Evolutionary conservation across 2,888 invertebrate species (phyloP).

Genomic region (Pecten maximus): DNA sequence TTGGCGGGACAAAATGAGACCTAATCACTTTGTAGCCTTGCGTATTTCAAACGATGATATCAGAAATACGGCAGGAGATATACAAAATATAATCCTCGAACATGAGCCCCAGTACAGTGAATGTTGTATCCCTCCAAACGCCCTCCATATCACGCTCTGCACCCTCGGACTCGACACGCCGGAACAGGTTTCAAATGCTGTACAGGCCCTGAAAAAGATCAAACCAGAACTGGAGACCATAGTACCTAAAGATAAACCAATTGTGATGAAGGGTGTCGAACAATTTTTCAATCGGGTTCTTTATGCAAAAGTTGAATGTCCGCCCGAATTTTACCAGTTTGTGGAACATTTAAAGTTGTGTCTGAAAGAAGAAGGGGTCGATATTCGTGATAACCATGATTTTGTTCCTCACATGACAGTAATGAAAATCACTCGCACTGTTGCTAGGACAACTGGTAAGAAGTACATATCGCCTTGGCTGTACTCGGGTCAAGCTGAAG

Average conservation of each 20-base stretch:
- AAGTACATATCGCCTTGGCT: constrained; percentile 78
- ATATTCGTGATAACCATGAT: constrained; percentile 81
- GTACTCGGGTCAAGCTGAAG: constrained; percentile 76
- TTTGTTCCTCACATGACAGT: constrained; percentile 83
- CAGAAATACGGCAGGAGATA: constrained; percentile 66
- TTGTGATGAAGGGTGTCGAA: constrained; percentile 77
- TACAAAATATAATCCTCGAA: constrained; percentile 79
- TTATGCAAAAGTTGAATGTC: constrained; percentile 79
- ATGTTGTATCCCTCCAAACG: constrained; percentile 77
- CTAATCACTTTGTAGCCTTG: constrained; percentile 82
- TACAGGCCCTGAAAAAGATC: constrained; percentile 66
- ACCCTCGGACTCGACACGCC: constrained; percentile 80
- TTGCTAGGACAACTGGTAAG: constrained; percentile 73
- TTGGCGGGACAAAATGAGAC: constrained; percentile 77
- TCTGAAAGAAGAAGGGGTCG: constrained; percentile 76
- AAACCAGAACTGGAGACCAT: constrained; percentile 66
- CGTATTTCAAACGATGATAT: constrained; percentile 78
- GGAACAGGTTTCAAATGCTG: constrained; percentile 74
- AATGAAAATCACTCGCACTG: constrained; percentile 81
- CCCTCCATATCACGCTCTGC: constrained; percentile 82
- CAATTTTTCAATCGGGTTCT: constrained; percentile 82
- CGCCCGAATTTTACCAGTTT: constrained; percentile 76
- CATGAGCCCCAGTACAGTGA: constrained; percentile 77
- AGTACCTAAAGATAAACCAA: constrained; percentile 65
- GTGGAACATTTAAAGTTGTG: constrained; percentile 75